phyloP scores from a whole-genome alignment of 2,888 invertebrate genomes.

The Mystacides longicornis region DNA sequence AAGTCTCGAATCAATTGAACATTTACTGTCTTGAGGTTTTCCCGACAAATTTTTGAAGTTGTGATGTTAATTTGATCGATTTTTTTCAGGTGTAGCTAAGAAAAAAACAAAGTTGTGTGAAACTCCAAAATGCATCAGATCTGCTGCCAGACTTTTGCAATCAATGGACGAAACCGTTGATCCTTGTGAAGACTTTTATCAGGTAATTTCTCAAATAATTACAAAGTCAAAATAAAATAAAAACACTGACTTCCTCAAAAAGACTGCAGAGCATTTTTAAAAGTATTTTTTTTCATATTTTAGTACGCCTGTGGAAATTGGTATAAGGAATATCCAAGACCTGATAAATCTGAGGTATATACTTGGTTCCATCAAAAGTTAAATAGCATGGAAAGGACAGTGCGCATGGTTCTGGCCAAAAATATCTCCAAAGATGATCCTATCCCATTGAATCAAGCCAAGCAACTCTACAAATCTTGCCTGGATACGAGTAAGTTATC shows the following conservation, averaged over 20 bases:
- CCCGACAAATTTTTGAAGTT: too few species aligned
- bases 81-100: slow-evolving; percentile 5
- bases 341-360: slow-evolving; percentile 59
- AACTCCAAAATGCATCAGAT: slow-evolving; percentile 60
- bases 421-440: slow-evolving; percentile 50
- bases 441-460: slow-evolving; percentile 56
- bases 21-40: too few species aligned
- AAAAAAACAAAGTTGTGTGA: slow-evolving; percentile 43
- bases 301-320: slow-evolving; percentile 67
- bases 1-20: too few species aligned
- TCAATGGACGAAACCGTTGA: slow-evolving; percentile 65
- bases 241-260: too few species aligned
- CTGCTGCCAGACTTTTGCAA: slow-evolving; percentile 64
- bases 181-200: slow-evolving; percentile 77
- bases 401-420: slow-evolving; percentile 55
- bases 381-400: slow-evolving; percentile 52
- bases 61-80: too few species aligned
- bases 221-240: too few species aligned
- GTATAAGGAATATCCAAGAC: slow-evolving; percentile 64
- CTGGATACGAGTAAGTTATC: slow-evolving; percentile 58
- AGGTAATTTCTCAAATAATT: too few species aligned
- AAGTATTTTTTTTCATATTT: too few species aligned
- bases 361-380: slow-evolving; percentile 69
- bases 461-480: slow-evolving; percentile 63
- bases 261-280: too few species aligned